Evolutionary conservation across 2,113 vertebrate species (phyloP), one percentile per base, ranked within the genome.

Genomic region (Hippolais icterina): DNA sequence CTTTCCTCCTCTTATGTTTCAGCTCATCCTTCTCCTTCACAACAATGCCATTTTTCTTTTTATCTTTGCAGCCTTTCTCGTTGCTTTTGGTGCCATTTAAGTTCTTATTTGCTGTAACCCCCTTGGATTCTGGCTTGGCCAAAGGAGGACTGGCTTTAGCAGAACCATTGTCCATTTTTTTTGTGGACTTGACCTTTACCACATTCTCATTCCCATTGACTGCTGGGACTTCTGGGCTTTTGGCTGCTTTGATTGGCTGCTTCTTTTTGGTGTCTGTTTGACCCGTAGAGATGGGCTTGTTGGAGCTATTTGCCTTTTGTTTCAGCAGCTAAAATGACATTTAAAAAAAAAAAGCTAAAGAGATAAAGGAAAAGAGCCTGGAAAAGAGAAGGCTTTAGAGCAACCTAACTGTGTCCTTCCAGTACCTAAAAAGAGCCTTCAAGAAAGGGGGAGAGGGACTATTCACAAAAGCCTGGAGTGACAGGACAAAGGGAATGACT

Each of bases 1-100:
- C 27, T 96, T 98, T 98, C 92, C 92, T 93, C 83, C 97, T 99
- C 94, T 98, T 98, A 10, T 77, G 97, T 49, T 83, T 94, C n/a
- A 84, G 21, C n/a, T 95, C 87, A 5, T 24, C 41, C 35, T 33
- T 88, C 14, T 94, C 81, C 37, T 75, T 56, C 53, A 87, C 41
- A 47, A 64, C 5, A 9, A n/a, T 81, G 9, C 52, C 65, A 1
- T 52, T 65, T 47, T 94, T 87, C 68, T 57, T 98, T 53, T 96
- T 98, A 35, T 97, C 97, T 59, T 83, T 83, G 54, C 71, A 39
- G 75, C 82, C 64, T 41, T 91, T 79, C 44, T 65, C 70, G 3
- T 8, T 13, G 7, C 35, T 80, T 72, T 92, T 90, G 24, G 69
- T 70, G 16, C 56, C n/a, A 23, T 17, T 59, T 5, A 46, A 44